Percentiles rank a stretch among this genome's conserved stretches.
Evolutionary conservation across 2,888 invertebrate genomes (phyloP).

Genomic region (Xestia rhomboidea): DNA sequence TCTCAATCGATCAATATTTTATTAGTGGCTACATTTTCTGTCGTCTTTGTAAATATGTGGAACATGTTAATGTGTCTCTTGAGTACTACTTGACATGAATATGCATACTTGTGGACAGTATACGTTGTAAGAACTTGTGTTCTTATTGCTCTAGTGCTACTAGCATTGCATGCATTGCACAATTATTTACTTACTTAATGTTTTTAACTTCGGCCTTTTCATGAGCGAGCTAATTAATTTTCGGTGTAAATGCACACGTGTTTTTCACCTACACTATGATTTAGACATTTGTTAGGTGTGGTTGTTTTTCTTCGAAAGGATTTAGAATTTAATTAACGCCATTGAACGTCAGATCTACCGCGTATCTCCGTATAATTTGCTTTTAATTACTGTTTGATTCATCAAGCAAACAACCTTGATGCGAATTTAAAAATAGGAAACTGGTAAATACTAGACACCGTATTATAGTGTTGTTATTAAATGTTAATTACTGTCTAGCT

Average conservation of each 20-base stretch:
- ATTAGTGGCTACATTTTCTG: constrained; percentile 49
- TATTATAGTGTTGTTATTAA: constrained; percentile 50
- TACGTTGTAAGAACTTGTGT: constrained; percentile 8
- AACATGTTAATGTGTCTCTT: constrained; percentile 17
- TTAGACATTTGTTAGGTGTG: too few relatives aligned
- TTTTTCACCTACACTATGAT: too few relatives aligned
- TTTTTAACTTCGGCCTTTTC: background rate
- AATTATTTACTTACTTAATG: background rate
- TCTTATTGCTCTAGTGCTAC: background rate
- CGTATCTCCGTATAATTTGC: constrained; percentile 46
- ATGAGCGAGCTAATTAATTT: background rate
- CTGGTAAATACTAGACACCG: constrained; percentile 32
- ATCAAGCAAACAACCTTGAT: constrained; percentile 53
- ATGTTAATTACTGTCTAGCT: constrained; percentile 51
- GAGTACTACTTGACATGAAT: constrained; percentile 37
- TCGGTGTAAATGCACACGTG: background rate
- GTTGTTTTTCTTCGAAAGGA: background rate
- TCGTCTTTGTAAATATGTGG: constrained; percentile 39
- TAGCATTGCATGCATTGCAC: background rate
- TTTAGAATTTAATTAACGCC: constrained; percentile 12
- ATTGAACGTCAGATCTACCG: constrained; percentile 14
- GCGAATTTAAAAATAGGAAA: constrained; percentile 39
- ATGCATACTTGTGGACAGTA: constrained; percentile 10
- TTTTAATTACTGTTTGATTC: constrained; percentile 50
- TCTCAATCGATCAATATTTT: constrained; percentile 57